Conservation (phyloP, 2,797 vertebrate species). For the Saxicola maurus region DNA sequence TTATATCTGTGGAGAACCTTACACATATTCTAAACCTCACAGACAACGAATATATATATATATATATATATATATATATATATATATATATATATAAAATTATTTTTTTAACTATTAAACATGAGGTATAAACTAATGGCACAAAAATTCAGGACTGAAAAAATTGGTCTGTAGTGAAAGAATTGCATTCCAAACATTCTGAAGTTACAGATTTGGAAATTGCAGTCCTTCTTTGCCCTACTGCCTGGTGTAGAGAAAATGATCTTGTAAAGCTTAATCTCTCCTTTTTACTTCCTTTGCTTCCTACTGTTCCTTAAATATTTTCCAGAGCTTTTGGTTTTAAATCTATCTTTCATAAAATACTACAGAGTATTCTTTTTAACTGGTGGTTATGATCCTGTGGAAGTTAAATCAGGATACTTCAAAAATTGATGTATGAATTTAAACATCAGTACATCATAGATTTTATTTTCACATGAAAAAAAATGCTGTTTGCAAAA, state of each 20-base stretch:
- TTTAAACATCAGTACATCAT: background rate
- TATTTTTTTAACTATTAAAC: background rate
- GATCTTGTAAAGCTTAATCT: background rate
- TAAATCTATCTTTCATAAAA: background rate
- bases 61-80: too few relatives aligned
- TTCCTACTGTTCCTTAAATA: background rate
- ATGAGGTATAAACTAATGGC: background rate
- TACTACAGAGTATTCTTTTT: background rate
- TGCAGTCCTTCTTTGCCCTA: fast-evolving
- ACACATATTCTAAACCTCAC: fast-evolving
- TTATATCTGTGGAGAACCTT: background rate
- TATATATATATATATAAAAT: too few relatives aligned
- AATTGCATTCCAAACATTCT: background rate
- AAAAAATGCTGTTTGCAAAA: background rate
- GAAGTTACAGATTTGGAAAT: background rate
- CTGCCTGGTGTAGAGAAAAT: background rate
- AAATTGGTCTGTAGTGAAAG: background rate
- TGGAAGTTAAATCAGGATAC: background rate
- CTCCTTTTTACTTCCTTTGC: background rate
- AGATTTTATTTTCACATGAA: background rate
- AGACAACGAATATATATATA: background rate
- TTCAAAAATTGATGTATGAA: background rate
- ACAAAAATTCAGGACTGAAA: background rate
- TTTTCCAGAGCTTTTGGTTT: background rate
- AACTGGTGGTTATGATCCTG: background rate